Percentiles rank a stretch among this genome's conserved stretches.
Conservation (phyloP, 2,797 vertebrate species). For the Pelodytes ibericus region DNA sequence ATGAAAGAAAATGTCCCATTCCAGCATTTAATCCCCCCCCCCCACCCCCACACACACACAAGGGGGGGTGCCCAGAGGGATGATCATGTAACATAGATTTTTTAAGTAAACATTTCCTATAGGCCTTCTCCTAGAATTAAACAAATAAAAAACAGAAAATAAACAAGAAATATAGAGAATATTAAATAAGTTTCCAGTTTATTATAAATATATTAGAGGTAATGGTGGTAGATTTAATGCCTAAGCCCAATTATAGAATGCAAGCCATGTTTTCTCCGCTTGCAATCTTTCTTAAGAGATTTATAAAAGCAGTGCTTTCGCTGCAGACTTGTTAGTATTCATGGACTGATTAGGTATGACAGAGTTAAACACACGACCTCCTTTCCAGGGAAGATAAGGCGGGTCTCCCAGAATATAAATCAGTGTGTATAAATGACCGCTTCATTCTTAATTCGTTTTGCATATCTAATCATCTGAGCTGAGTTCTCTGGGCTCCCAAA, state of each 20-base stretch:
- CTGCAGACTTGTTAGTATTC: conserved; percentile 30
- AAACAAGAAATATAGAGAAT: too few relatives aligned
- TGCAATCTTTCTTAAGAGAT: neutral
- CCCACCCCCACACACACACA: too few relatives aligned
- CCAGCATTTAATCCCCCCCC: too few relatives aligned
- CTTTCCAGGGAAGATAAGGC: conserved; percentile 37
- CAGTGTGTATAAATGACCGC: conserved; percentile 44
- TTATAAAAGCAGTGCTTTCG: neutral
- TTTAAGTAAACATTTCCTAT: too few relatives aligned
- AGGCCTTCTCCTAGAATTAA: too few relatives aligned
- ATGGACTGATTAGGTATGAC: conserved; percentile 18
- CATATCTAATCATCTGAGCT: conserved; percentile 51
- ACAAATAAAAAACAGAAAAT: too few relatives aligned
- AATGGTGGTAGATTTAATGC: neutral
- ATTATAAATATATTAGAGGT: neutral
- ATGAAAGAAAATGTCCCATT: too few relatives aligned
- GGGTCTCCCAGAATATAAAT: conserved; percentile 39
- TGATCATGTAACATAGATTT: too few relatives aligned
- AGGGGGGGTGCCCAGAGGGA: too few relatives aligned
- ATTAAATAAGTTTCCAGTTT: too few relatives aligned
- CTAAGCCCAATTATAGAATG: neutral
- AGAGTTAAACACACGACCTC: conserved; percentile 20
- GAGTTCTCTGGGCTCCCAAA: conserved; percentile 27
- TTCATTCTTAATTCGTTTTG: conserved; percentile 49
- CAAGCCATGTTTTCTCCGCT: neutral